phyloP scores from a whole-genome alignment of 1,140 invertebrate genomes.

The Oryctes rhinoceros region DNA sequence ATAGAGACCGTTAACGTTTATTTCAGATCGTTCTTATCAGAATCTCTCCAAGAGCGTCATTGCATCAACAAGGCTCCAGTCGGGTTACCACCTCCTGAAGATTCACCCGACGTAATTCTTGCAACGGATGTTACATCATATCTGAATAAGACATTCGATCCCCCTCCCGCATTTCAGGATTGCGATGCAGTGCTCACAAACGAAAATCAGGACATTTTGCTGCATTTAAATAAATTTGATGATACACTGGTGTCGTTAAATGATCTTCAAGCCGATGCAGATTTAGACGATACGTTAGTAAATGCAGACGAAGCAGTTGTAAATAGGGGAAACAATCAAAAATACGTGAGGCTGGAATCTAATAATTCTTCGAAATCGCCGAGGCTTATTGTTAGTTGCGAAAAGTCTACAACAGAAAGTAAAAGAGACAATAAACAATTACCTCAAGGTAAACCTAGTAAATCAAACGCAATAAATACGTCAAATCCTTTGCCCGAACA shows the following conservation, averaged over 20 bases:
- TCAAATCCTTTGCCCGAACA: not conserved
- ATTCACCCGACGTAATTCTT: constrained; percentile 11
- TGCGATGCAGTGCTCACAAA: not conserved
- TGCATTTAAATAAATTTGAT: not conserved
- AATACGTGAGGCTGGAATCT: not conserved
- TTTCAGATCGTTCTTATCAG: not conserved
- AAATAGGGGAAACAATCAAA: not conserved
- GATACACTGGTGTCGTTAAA: not conserved
- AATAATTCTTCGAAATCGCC: not conserved
- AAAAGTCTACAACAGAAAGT: not conserved
- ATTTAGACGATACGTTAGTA: constrained; percentile 37
- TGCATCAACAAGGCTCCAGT: constrained; percentile 16
- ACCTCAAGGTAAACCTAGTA: not conserved
- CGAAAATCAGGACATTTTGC: not conserved
- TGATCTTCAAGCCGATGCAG: not conserved
- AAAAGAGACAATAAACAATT: not conserved
- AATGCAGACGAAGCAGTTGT: not conserved
- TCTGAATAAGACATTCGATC: constrained; percentile 43
- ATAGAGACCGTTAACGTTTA: not conserved
- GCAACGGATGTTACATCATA: not conserved
- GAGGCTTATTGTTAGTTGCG: not conserved
- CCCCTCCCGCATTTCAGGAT: constrained; percentile 48
- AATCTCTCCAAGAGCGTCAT: constrained; percentile 35
- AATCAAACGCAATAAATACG: not conserved
- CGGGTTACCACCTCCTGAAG: not conserved